Evolutionary conservation across 2,113 vertebrate genomes (phyloP).

Genomic region (Lagopus muta): DNA sequence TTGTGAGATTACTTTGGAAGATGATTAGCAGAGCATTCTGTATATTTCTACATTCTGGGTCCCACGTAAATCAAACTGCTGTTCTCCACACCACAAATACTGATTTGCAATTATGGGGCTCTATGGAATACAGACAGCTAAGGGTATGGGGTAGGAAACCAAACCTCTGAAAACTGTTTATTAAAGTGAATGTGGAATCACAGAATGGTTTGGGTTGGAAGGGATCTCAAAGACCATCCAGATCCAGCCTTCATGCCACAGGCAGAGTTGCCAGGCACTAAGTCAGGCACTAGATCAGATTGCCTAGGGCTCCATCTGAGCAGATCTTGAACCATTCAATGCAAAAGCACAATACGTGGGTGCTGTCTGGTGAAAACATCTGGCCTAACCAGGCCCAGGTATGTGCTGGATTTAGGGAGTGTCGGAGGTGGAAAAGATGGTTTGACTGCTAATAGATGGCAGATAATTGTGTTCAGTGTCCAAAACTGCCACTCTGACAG

Average conservation of each 20-base stretch:
- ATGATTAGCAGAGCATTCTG: not conserved
- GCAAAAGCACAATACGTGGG: not conserved
- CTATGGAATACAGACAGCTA: not conserved
- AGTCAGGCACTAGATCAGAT: no score
- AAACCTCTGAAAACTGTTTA: not conserved
- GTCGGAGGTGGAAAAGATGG: not conserved
- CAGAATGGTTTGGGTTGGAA: no score
- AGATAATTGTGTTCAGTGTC: fast-evolving
- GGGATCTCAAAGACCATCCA: no score
- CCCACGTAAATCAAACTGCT: not conserved
- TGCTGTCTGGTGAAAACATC: not conserved
- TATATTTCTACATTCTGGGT: not conserved
- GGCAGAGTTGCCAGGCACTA: no score
- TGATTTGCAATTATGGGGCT: not conserved
- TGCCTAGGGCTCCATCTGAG: no score
- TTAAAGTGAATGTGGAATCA: not conserved
- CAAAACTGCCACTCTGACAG: not conserved
- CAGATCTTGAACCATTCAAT: no score
- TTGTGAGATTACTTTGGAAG: not conserved
- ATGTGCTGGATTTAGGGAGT: not conserved
- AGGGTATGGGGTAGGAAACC: not conserved
- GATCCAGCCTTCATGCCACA: no score
- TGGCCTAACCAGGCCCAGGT: not conserved
- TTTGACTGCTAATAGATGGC: not conserved
- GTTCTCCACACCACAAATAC: fast-evolving